Base-by-base conservation (phyloP, 2,113 vertebrate species). In the Oreochromis tanganicae region DNA sequence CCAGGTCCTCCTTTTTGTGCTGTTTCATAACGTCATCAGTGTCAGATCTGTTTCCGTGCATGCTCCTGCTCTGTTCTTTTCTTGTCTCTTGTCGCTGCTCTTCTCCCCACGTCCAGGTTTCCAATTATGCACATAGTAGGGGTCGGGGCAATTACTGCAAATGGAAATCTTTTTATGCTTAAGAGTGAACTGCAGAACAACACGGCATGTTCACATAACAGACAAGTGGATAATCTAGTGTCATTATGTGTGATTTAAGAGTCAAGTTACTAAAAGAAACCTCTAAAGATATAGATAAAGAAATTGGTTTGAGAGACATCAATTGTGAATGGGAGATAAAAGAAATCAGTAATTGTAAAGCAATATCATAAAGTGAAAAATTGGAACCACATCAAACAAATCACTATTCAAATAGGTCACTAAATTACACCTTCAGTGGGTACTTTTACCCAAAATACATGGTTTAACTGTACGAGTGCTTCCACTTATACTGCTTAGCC, bases 401-500 rank as follows among this genome's bases (percentile, higher is more conserved):
- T 78, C 11, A 55, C 36, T 21, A 3, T 17, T 59, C 55, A 16
- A 85, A 54, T 38, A 24, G 1, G 43, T 82, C 46, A 61, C 2
- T 34, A 29, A 73, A 34, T 61, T 10, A 50, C 8, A n/a, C 55
- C 50, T 83, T 82, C 41, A 68, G 57, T 61, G 14, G 13, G n/a
- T 3, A 9, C 27, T 54, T 13, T 48, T 52, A 32, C 71, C 57
- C 17, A 48, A 81, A 81, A 80, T 38, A 73, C 48, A 80, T 6
- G 12, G 50, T 80, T 54, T 85, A 82, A 80, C 38, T 56, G 43
- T 43, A 46, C 3, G 61, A 89, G 63, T 27, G 32, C 34, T 27
- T 61, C 71, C 56, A 21, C 71, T 56, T 19, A 75, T 75, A 48
- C 14, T 56, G 41, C 17, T 85, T 14, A 80, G 61, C 32, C 5